Evolutionary conservation across 2,797 vertebrate species (phyloP), one percentile per base, ranked within the genome.

Genomic region (Pantherophis alleghaniensis): DNA sequence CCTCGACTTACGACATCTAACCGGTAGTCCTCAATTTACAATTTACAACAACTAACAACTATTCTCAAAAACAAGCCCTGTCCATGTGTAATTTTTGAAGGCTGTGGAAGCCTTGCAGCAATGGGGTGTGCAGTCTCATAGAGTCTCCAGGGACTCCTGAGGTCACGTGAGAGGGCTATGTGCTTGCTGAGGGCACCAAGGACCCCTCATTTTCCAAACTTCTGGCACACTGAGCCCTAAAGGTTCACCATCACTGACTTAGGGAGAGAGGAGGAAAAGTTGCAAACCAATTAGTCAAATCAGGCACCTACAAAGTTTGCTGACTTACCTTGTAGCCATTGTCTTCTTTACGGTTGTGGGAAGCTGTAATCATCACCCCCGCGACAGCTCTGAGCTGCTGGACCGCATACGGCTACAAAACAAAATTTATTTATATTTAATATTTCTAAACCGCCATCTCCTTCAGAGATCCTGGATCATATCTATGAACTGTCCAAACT

Each of bases 341-440:
- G 97, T 99, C 99, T 95, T 99, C 98, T 97, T 99, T 99, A 5
- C 98, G 98, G 94, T 99, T 99, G 95, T 99, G 99, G 10, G 99
- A 99, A 0, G 99, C 99, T 0, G 99, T 99, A 96, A 99, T 98
- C 99, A 99, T 99, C 63, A 99, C 98, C 1, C 99, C 99, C 0
- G 99, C 99, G 37, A 98, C 98, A 1, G 99, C 98, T 0, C 97
- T 97, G 1, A 99, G 98, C 96, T 98, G 98, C 96, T 97, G 98
- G 87, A 99, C 99, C 0, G 99, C 98, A 0, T 99, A 99, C 9
- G 99, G 98, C 99, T 99, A 94, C 12, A 97, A 97, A 90, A 94
- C 89, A 89, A 94, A 69, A 32, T 69, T 3, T 69, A 69, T 69
- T 69, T 69, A 69, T 18, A 32, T 3, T 32, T 32, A 69, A 69